phyloP scores from a whole-genome alignment of 2,113 vertebrate species.

The Okapia johnstoni region DNA sequence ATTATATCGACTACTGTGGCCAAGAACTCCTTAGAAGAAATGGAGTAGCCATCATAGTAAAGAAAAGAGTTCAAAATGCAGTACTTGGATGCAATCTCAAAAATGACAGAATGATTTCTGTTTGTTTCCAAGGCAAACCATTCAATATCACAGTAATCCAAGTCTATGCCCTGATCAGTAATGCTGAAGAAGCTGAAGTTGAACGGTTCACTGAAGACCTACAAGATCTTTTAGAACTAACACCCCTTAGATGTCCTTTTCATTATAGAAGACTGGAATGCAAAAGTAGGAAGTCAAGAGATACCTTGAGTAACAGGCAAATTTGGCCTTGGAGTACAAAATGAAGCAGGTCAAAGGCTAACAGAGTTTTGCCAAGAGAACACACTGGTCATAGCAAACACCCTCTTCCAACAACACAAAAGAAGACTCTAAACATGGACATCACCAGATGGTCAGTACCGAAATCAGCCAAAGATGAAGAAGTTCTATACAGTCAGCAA shows the following conservation, averaged over 20 bases:
- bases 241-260: not conserved
- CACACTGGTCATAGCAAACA: not conserved
- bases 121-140: not conserved
- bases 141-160: not conserved
- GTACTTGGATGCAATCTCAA: not conserved
- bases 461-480: not conserved
- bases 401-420: not conserved
- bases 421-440: not conserved
- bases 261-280: not conserved
- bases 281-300: not conserved
- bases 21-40: not conserved
- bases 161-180: not conserved
- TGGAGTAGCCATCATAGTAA: not conserved
- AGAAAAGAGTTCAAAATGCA: not conserved
- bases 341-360: not conserved
- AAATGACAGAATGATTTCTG: not conserved
- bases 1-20: not conserved
- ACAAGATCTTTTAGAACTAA: not conserved
- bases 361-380: not conserved
- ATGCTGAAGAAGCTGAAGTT: not conserved
- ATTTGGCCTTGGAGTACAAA: not conserved
- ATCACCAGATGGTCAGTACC: not conserved
- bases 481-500: not conserved
- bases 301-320: not conserved
- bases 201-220: not conserved